Base-by-base conservation (phyloP, 2,888 invertebrate species). In the Lampropteryx suffumata region DNA sequence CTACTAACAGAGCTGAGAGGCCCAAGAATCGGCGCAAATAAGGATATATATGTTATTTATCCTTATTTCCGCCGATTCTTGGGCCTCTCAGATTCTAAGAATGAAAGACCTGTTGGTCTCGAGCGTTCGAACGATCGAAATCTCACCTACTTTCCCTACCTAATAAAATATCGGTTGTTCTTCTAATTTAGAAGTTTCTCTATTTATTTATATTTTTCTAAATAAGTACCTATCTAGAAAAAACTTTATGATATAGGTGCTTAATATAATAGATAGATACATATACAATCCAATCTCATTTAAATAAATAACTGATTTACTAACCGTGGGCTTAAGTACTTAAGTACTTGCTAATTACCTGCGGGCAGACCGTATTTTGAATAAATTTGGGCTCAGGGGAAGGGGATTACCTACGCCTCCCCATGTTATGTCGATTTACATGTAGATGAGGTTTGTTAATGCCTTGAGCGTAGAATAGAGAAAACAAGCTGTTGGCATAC, bases 401-500 rank as follows among this genome's bases (percentile, higher is more conserved):
- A 64, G 58, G 62, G 64, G 66, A 68, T 70, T 67, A n/a, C n/a
- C n/a, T n/a, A 62, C 46, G 37, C 45, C 56, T 61, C 59, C 59
- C 58, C 45, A 59, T 49, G 59, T 64, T 62, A 68, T 60, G 54
- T 66, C 67, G 64, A 75, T 73, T 74, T 73, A 63, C 63, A 73
- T 71, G 57, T 56, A 66, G 69, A 76, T 69, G 64, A 67, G 60
- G 50, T 54, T 59, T 50, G 65, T 62, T 71, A 67, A 69, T 65
- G 64, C 61, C 47, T 40, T 40, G 52, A 60, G 62, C 64, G 36
- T 61, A 50, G 58, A 60, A 65, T 62, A 54, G 55, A 53, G 61
- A 67, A 57, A 35, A 47, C 43, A 29, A 45, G 48, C 30, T 11
- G 14, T 29, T 14, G 21, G 24, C 26, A 41, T 13, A 24, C 33